Base-by-base conservation (phyloP, 1,140 invertebrate genomes). In the Drosophila bocqueti region DNA sequence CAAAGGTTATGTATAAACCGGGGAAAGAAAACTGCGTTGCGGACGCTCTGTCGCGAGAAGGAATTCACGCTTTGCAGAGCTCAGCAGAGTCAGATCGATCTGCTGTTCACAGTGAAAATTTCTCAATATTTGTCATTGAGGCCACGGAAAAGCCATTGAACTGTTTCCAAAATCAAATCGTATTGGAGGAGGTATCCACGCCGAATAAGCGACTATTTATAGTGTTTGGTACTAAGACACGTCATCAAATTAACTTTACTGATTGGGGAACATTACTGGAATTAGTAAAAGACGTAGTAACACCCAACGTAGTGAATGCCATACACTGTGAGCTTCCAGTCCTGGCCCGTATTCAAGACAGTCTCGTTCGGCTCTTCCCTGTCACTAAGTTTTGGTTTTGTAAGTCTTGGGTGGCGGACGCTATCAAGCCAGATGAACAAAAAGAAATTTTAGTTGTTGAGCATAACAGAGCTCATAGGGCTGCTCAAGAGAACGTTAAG, bases 1-100 rank as follows among this genome's bases (percentile, higher is more conserved):
- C n/a, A 59, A 45, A 7, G 24, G 38, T 31, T 4, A 15, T 45
- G 11, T 59, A 45, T 3, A 49, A 24, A 2, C 47, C 83, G 15
- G 93, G 93, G 31, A 92, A 80, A 71, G 40, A 76, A 21, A 92
- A 93, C 72, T 61, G 57, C 18, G 92, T 93, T 49, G 93, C 87
- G 0, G 93, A 74, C n/a, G 69, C 62, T 31, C 47, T 78, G 10
- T 78, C 55, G 21, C 31, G 62, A n/a, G 63, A 45, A 21, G 15
- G 7, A 21, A 45, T 45, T 45, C 9, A 45, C 18, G 10, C 43
- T 45, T 45, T 21, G 4, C 43, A 45, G 11, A 45, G 18, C 18
- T 45, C 10, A 13, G 4, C n/a, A 18, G n/a, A 18, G 42, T 18
- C 10, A 45, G 42, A 18, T 45, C n/a, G 9, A 11, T n/a, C 4